Base-by-base conservation (phyloP, 2,888 invertebrate species). In the Apomyelois bistriatella region DNA sequence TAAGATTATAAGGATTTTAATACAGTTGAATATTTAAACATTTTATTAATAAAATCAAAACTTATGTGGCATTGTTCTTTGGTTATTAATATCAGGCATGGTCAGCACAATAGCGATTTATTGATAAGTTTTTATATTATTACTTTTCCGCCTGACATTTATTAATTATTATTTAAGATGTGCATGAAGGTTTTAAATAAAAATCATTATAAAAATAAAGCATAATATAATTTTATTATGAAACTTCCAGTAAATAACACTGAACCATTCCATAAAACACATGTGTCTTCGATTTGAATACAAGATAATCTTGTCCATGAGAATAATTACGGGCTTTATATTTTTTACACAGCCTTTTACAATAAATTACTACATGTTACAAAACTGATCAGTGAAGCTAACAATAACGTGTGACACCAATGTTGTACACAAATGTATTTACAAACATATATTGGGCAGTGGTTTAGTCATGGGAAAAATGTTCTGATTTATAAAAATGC, bases 221-320 rank as follows among this genome's bases (percentile, higher is more conserved):
- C 89, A 89, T 89, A 88, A 85, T 88, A 89, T 87, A 89, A 86
- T 89, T 89, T 88, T 85, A 88, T 89, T 88, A 89, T 79, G 89
- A 88, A 89, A 88, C 79, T 77, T 85, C 82, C 89, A 89, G 89
- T 89, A 79, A 85, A 87, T 84, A 89, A 84, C 85, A 88, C 88
- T 89, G 88, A 87, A 86, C 82, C 77, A 82, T 85, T 89, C 79
- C 87, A 87, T 86, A 84, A 83, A 85, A 84, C 79, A 82, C 78
- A 76, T 66, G 81, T 79, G 82, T 84, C 72, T 78, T 81, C 74
- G 80, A 83, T 86, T 85, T 85, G 62, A 46, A 74, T 78, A 85
- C 85, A 85, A 85, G 83, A 73, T 75, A 78, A 81, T 71, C 79
- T 80, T 68, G 79, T 67, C 69, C 73, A 78, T 78, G 76, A 65